Evolutionary conservation across 2,113 vertebrate species (phyloP), one percentile per base, ranked within the genome.

Genomic region (Sinocyclocheilus rhinocerous): DNA sequence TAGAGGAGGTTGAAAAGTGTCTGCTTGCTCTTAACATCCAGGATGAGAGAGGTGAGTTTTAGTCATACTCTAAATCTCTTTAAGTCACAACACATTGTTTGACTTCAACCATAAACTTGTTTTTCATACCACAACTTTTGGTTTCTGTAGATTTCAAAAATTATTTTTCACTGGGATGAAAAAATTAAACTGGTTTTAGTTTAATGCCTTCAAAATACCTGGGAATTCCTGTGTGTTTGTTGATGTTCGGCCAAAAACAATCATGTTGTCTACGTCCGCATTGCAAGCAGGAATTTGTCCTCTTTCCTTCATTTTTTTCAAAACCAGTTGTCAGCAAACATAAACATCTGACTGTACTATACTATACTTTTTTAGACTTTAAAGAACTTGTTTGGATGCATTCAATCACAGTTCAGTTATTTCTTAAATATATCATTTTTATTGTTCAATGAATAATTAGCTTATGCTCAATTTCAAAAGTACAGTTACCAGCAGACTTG

Each of bases 11-110:
- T 0, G 0, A 92, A 0, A 0, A 0, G 0, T 75, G 90, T 12
- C 86, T 96, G 0, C 1, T 67, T 0, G 20, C 3, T 0, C 92
- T 97, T 12, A 88, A 2, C 36, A 84, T 95, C 6, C 0, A 29
- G 5, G 45, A 85, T 0, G 87, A 93, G 22, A 4, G 42, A 83
- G 94, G 96, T 97, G 89, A 92, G 15, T 20, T 26, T 16, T 76
- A 24, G 11, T 33, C 3, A 20, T 26, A 20, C 18, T 75, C 39
- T 42, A n/a, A 18, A 36, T 9, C 50, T 55, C 10, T 42, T 8
- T 4, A 36, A n/a, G 70, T 42, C 4, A 42, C 20, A 73, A 42
- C 16, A 42, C 70, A 9, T 22, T 20, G 22, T 61, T 61, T 65
- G n/a, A 65, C 61, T 29, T 65, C 9, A 48, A 48, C 9, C 45